These are phyloP conservation scores for Parotia lawesii DNA, from an alignment of 2,113 vertebrate species.

Conservation along the genomic window DNA sequence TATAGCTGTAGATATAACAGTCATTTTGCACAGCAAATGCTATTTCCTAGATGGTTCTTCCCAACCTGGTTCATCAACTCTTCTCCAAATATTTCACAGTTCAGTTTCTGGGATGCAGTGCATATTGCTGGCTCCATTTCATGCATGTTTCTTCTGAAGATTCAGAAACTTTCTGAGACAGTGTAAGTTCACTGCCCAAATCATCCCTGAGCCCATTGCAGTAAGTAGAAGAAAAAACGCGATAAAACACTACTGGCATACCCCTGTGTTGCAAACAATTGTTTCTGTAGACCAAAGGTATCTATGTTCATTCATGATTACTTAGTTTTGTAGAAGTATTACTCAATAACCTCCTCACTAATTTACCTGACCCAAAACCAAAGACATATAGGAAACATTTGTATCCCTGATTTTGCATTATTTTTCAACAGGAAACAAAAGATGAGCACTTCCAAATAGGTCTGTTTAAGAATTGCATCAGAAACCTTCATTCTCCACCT, in stretches of 20 bases:
- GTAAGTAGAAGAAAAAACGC: not conserved
- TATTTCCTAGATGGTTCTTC: not conserved
- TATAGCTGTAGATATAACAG: not conserved
- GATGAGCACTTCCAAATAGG: fast-evolving
- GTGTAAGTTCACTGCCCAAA: not conserved
- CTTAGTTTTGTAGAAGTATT: not conserved
- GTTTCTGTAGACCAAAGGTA: not conserved
- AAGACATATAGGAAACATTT: not conserved
- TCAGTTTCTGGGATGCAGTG: not conserved
- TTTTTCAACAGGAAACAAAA: not conserved
- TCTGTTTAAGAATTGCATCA: not conserved
- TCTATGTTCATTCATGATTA: not conserved
- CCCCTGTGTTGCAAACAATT: not conserved
- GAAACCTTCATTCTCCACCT: not conserved
- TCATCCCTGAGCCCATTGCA: fast-evolving
- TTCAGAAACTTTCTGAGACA: not conserved
- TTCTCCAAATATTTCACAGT: not conserved
- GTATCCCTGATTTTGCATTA: not conserved
- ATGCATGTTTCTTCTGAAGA: not conserved
- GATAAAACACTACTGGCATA: not conserved
- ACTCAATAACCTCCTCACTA: not conserved
- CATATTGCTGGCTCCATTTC: not conserved
- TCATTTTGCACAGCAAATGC: not conserved
- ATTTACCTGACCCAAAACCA: not conserved
- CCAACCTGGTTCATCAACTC: not conserved